These are phyloP conservation scores for Cephalotes varians DNA, from an alignment of 2,888 invertebrate genomes.

Conservation along the genomic window DNA sequence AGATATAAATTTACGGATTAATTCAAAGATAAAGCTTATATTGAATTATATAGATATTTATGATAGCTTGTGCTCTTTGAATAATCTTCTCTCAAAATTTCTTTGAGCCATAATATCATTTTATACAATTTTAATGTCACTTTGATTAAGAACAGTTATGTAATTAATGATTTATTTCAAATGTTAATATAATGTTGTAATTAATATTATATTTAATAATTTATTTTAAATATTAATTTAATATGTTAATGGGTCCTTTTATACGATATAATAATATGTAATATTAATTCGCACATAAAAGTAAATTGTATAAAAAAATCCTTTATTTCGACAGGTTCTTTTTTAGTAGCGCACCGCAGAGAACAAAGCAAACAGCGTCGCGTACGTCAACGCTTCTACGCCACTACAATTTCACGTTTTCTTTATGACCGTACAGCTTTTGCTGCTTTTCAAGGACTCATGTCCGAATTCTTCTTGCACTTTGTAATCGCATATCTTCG, in stretches of 20 bases:
- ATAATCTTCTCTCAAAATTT: not conserved
- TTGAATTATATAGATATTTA: not conserved
- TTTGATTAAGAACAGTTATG: not conserved
- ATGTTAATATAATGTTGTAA: not conserved
- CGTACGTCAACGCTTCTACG: not conserved
- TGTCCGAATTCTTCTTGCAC: not conserved
- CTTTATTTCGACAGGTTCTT: not conserved
- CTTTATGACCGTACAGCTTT: not conserved
- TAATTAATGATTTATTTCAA: constrained; percentile 1
- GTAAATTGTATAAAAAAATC: not conserved
- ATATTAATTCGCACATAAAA: not conserved
- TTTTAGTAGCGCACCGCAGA: not conserved
- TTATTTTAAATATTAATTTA: not conserved
- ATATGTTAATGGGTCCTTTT: not conserved
- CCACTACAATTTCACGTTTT: constrained; percentile 7
- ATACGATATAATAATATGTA: not conserved
- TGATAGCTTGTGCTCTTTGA: not conserved
- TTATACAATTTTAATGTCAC: not conserved
- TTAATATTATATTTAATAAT: constrained; percentile 5
- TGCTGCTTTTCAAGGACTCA: not conserved
- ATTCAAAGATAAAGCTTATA: not conserved
- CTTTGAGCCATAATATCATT: not conserved
- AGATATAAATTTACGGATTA: not conserved
- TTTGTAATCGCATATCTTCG: constrained; percentile 36
- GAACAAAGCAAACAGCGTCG: not conserved